Conservation (phyloP, 2,888 invertebrate genomes). For the Orthosia cruda region DNA sequence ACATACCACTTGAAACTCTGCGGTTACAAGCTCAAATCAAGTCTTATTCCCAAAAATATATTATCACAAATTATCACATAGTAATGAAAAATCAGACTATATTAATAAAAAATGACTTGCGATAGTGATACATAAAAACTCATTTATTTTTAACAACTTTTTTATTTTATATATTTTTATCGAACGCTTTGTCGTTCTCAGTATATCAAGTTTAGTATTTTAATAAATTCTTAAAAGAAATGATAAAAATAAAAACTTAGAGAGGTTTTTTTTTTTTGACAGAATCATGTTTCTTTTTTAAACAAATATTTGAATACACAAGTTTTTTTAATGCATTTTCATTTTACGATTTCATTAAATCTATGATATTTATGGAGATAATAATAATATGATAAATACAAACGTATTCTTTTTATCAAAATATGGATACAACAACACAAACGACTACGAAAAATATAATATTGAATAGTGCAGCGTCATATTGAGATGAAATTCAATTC, state of each 20-base stretch:
- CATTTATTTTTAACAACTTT: neutral
- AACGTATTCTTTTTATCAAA: constrained; percentile 4
- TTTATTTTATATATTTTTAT: neutral
- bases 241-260: neutral
- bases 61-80: constrained; percentile 88
- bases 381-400: constrained; percentile 19
- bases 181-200: neutral
- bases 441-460: constrained; percentile 21
- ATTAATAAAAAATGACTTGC: constrained; percentile 54
- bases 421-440: constrained; percentile 43
- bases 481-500: constrained; percentile 40
- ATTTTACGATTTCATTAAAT: neutral
- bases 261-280: neutral
- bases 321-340: neutral
- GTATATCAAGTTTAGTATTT: neutral
- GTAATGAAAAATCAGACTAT: constrained; percentile 81
- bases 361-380: neutral
- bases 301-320: neutral
- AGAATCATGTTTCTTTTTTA: neutral
- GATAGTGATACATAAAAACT: constrained; percentile 36
- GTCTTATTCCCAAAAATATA: constrained; percentile 76
- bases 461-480: constrained; percentile 9
- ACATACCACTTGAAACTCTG: constrained; percentile 64
- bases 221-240: neutral
- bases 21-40: constrained; percentile 69